Evolutionary conservation across 2,113 vertebrate genomes (phyloP), one percentile per base, ranked within the genome.

Genomic region (Herpetotheres cachinnans): DNA sequence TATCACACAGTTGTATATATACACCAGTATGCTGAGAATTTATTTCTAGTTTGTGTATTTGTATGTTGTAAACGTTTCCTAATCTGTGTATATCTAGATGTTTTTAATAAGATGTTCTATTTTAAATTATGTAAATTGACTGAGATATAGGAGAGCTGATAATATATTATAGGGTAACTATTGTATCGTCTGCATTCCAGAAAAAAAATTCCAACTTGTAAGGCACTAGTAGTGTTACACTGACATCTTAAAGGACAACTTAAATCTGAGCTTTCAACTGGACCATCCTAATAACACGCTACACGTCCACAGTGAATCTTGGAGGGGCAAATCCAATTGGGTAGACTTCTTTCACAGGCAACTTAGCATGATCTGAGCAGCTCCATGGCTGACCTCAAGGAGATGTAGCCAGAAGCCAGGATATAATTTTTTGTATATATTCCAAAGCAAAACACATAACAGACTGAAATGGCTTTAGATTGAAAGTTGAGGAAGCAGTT

Each of bases 91-190:
- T 99, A 99, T 99, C 99, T 99, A 97, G 99, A 99, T 99, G 99
- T 99, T 99, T 99, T 99, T 99, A 99, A 99, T 99, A 99, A 99
- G 99, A 99, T 99, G 99, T 99, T 99, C 99, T 99, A 99, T 99
- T 99, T 99, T 99, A 99, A 99, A 99, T 98, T 98, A 99, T 99
- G 99, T 99, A 99, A 99, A 99, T 99, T 98, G 99, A 99, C 97
- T 98, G 98, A 99, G 98, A 99, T 99, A 99, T 99, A 99, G 99
- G 99, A 99, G 99, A 99, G 99, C 98, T 99, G 99, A 99, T 99
- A 99, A 98, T 99, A 99, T 99, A 99, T 98, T 98, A 98, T 98
- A 99, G 98, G 99, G 99, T 99, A 99, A 98, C 98, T 99, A 99
- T 98, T 98, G 98, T 99, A 99, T 98, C 98, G 98, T 99, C 98